phyloP scores from a whole-genome alignment of 2,113 vertebrate genomes.

The Aphyosemion australe region DNA sequence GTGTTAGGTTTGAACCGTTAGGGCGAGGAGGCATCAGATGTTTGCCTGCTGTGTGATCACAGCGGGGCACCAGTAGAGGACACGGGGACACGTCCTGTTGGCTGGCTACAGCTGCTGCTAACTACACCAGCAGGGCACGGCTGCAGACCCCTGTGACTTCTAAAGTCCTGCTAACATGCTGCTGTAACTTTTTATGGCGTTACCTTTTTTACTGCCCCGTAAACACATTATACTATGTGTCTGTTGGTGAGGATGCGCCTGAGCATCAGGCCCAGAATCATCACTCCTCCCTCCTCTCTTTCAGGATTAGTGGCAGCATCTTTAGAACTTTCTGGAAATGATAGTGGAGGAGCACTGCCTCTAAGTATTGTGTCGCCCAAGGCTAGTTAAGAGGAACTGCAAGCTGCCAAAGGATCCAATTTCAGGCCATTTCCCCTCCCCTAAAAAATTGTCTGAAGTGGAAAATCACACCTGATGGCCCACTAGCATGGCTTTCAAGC shows the following conservation, averaged over 20 bases:
- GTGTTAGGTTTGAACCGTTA: conserved; percentile 38
- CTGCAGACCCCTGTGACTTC: conserved; percentile 27
- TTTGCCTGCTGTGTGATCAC: conserved; percentile 51
- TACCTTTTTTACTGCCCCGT: neutral
- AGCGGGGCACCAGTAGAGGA: conserved; percentile 58
- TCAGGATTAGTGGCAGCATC: conserved; percentile 26
- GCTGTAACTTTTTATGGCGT: conserved; percentile 7
- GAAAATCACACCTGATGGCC: conserved; percentile 71
- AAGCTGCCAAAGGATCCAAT: conserved; percentile 61
- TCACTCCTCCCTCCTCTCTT: neutral
- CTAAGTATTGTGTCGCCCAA: conserved; percentile 47
- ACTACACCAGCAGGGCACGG: conserved; percentile 44
- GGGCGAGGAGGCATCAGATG: conserved; percentile 41
- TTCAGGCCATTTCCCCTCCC: conserved; percentile 51
- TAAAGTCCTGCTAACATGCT: conserved; percentile 23
- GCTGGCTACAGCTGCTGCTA: conserved; percentile 38
- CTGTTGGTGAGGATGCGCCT: neutral
- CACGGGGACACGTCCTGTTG: conserved; percentile 39
- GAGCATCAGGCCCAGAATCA: too few relatives aligned
- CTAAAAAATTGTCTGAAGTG: conserved; percentile 65
- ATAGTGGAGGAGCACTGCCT: conserved; percentile 25
- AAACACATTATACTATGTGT: conserved; percentile 5
- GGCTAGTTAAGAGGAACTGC: conserved; percentile 53
- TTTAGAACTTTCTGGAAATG: conserved; percentile 40
- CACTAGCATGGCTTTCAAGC: conserved; percentile 62